Base-by-base conservation (phyloP, 2,888 invertebrate genomes). In the Ornithoptera priamus region DNA sequence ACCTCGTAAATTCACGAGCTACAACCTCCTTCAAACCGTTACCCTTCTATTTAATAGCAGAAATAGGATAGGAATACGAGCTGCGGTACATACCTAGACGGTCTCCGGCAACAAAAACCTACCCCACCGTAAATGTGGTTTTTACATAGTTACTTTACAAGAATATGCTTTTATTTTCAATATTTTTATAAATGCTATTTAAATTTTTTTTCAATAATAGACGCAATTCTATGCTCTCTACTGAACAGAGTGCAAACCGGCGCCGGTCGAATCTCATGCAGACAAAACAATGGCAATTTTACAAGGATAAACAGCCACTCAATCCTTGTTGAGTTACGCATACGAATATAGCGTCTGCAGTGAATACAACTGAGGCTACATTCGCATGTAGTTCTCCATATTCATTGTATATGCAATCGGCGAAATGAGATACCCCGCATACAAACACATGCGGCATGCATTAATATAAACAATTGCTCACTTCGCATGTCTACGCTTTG, bases 381-480 rank as follows among this genome's bases (percentile, higher is more conserved):
- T 63, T 68, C 22, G 59, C 46, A 17, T 68, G 59, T 6, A 57
- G 46, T 18, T 12, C 8, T 0, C 17, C 42, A 56, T 10, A 24
- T 56, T 65, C 57, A 62, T 66, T 65, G 62, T 20, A 46, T 69
- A 69, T 69, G 69, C 65, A 66, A 62, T 65, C 57, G 65, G 65
- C 62, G 65, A 65, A 60, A 65, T 62, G 65, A 50, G 56, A 50
- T 30, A 58, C 36, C 62, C 39, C 56, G 36, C 56, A 69, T 24
- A 58, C 58, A 66, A 50, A 62, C 62, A 61, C 42, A 63, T 36
- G 42, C 17, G 62, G 58, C 24, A 58, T 61, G 39, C 67, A 65
- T 69, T 65, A 69, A 65, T 65, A 61, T 63, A 69, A 69, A 65
- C 69, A 65, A 69, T 69, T 65, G 61, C 61, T 60, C 22, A 22